These are phyloP conservation scores for Labeo catla DNA, from an alignment of 2,113 vertebrate species.

Conservation along the genomic window DNA sequence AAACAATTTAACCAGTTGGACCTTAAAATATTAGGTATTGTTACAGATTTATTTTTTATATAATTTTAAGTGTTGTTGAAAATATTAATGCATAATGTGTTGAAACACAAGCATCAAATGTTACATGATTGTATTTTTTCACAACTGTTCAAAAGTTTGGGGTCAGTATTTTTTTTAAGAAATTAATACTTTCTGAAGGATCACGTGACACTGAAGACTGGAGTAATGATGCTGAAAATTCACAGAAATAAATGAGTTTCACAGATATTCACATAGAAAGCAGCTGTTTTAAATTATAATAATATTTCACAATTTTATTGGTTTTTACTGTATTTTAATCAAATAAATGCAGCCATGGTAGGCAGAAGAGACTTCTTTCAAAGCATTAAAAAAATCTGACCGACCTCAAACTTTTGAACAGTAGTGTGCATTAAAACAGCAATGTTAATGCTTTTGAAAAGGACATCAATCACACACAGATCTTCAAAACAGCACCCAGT, in stretches of 20 bases:
- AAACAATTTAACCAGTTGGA: background rate
- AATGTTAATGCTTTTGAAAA: too few relatives aligned
- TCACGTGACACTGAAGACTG: conserved; percentile 5
- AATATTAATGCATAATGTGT: background rate
- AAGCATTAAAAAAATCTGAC: background rate
- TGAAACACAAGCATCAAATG: background rate
- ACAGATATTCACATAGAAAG: background rate
- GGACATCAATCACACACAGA: too few relatives aligned
- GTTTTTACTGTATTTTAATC: background rate
- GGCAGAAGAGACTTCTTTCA: background rate
- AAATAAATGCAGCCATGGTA: background rate
- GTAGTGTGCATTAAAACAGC: too few relatives aligned
- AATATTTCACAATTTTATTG: background rate
- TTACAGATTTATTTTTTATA: background rate
- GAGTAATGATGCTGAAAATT: background rate
- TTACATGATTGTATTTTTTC: background rate
- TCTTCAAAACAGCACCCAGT: too few relatives aligned
- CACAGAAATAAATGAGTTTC: background rate
- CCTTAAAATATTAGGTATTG: background rate
- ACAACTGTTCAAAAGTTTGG: background rate
- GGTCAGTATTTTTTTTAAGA: background rate
- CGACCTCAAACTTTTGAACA: too few relatives aligned
- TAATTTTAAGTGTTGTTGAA: background rate
- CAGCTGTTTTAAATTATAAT: background rate
- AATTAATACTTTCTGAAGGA: background rate